phyloP scores from a whole-genome alignment of 2,888 invertebrate species.

The Nebria salina region DNA sequence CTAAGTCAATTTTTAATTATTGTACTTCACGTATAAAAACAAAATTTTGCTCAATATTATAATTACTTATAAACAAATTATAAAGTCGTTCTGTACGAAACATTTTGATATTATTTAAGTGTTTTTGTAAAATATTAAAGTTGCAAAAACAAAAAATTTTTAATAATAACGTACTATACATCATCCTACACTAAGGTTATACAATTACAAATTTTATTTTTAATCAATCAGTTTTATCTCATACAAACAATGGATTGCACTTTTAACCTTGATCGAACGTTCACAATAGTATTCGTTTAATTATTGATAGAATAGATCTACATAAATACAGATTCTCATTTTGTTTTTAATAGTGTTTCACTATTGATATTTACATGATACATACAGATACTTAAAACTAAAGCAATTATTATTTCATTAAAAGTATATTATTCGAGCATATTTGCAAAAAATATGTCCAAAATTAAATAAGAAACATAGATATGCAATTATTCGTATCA shows the following conservation, averaged over 20 bases:
- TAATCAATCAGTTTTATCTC: conserved; percentile 1
- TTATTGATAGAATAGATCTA: not conserved
- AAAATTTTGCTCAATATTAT: no score
- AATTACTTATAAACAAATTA: no score
- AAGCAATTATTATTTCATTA: no score
- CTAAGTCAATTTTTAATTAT: not conserved
- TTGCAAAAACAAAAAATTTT: no score
- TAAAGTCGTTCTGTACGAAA: no score
- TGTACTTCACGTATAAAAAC: not conserved
- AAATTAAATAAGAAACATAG: not conserved
- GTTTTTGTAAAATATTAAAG: no score
- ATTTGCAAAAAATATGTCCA: not conserved
- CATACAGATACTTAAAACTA: no score
- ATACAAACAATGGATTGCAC: conserved; percentile 8
- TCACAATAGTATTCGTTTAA: not conserved
- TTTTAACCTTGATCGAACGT: conserved; percentile 11
- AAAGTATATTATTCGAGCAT: no score
- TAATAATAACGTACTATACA: no score
- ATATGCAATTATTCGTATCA: not conserved
- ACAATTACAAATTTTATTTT: not conserved
- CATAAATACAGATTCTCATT: not conserved
- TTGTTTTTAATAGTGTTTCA: not conserved
- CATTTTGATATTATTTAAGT: no score
- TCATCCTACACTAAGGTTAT: not conserved
- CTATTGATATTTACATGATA: not conserved